phyloP scores from a whole-genome alignment of 1,140 invertebrate genomes.

The Drosophila subpulchrella region DNA sequence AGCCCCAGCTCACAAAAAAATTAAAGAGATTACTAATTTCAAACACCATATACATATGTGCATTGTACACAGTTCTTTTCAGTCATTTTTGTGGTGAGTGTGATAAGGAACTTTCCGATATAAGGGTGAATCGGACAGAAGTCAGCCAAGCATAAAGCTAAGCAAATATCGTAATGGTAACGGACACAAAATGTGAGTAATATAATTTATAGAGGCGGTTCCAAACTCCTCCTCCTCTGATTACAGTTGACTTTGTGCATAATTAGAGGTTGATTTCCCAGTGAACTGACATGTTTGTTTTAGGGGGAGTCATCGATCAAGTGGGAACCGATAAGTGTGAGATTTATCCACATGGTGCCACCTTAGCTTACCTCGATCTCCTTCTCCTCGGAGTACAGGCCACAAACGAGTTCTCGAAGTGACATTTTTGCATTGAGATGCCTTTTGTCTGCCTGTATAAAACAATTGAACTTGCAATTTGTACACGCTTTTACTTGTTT shows the following conservation, averaged over 20 bases:
- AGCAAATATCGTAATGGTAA: conserved; percentile 6
- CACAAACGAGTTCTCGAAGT: conserved; percentile 77
- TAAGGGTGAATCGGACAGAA: conserved; percentile 9
- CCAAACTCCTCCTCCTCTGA: neutral
- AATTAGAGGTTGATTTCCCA: neutral
- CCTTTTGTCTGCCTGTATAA: neutral
- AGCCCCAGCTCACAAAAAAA: neutral
- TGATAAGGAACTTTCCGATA: conserved; percentile 8
- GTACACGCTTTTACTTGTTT: conserved; percentile 39
- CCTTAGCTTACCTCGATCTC: conserved; percentile 62
- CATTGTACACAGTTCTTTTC: neutral
- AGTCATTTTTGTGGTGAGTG: neutral
- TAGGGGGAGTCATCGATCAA: conserved; percentile 19
- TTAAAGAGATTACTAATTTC: conserved; percentile 28
- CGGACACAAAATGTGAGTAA: neutral
- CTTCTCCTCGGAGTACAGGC: conserved; percentile 73
- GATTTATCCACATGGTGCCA: conserved; percentile 6
- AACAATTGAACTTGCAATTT: conserved; percentile 30
- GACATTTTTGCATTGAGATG: conserved; percentile 65
- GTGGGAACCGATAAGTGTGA: conserved; percentile 4
- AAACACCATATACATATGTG: neutral
- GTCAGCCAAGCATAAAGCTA: conserved; percentile 9
- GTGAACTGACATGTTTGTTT: neutral
- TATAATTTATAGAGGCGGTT: neutral
- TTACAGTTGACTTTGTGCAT: conserved; percentile 2